Percentiles rank a stretch among this genome's conserved stretches.
These are phyloP conservation scores for Silurus asotus DNA, from an alignment of 2,113 vertebrate species.

Conservation along the genomic window DNA sequence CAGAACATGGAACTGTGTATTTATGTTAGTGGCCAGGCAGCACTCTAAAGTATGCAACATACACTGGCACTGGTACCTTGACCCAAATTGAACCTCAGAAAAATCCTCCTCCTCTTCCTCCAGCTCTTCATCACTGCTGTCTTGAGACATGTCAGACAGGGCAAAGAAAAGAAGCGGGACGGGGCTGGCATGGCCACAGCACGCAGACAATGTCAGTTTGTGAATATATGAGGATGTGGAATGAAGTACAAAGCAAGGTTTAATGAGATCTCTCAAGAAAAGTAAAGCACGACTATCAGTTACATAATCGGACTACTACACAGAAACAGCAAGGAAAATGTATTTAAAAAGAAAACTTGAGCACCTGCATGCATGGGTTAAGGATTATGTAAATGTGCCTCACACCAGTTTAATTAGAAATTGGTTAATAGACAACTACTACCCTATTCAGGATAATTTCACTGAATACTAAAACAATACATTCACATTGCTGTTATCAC, in stretches of 20 bases:
- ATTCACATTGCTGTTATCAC: background rate
- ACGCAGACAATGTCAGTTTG: conserved; percentile 30
- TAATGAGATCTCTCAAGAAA: conserved; percentile 30
- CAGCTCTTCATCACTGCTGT: conserved; percentile 88
- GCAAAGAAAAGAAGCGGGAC: conserved; percentile 91
- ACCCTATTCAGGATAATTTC: background rate
- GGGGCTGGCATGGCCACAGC: conserved; percentile 74
- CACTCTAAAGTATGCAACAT: conserved; percentile 68
- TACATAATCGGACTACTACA: background rate
- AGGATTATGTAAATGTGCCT: background rate
- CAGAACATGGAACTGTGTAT: conserved; percentile 4
- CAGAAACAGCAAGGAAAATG: background rate
- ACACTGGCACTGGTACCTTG: conserved; percentile 85
- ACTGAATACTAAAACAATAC: background rate
- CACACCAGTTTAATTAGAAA: background rate
- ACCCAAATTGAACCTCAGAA: conserved; percentile 96
- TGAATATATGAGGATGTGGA: conserved; percentile 43
- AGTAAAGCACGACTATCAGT: conserved; percentile 30
- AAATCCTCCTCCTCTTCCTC: conserved; percentile 91
- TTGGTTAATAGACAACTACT: background rate
- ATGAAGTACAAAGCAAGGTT: conserved; percentile 19
- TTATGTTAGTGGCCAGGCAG: conserved; percentile 59
- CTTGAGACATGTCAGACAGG: conserved; percentile 90
- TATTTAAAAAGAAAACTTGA: background rate
- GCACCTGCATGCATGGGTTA: background rate